phyloP scores from a whole-genome alignment of 2,797 vertebrate genomes.

The Dallia pectoralis region DNA sequence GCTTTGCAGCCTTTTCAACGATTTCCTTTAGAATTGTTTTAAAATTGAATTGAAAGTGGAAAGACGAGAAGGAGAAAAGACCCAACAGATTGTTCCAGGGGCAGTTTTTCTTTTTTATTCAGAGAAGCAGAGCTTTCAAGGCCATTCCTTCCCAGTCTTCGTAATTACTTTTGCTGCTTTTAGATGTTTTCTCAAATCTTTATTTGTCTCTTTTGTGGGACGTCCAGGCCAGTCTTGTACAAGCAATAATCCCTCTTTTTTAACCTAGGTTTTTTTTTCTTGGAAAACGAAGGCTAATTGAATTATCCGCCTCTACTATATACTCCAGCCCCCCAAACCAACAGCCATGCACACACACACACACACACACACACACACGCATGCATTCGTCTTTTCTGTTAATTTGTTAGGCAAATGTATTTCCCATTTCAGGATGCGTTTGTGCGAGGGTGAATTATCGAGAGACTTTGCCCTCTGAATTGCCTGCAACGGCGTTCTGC shows the following conservation, averaged over 20 bases:
- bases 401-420: conserved; percentile 99
- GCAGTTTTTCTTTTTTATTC: conserved; percentile 65
- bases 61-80: conserved; percentile 37
- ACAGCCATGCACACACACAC: conserved; percentile 28
- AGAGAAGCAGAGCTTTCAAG: conserved; percentile 68
- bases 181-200: conserved; percentile 88
- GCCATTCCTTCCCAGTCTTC: conserved; percentile 54
- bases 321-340: conserved; percentile 65
- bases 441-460: conserved; percentile 88
- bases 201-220: conserved; percentile 86
- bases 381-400: conserved; percentile 82
- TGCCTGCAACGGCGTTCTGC: conserved; percentile 93
- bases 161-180: conserved; percentile 67
- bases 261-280: conserved; percentile 81
- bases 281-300: conserved; percentile 88
- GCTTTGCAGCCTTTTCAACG: conserved; percentile 41
- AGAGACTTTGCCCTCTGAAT: conserved; percentile 94
- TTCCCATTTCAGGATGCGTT: conserved; percentile 94
- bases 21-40: conserved; percentile 75
- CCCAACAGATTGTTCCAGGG: conserved; percentile 47
- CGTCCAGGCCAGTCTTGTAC: conserved; percentile 84
- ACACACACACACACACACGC: conserved; percentile 40
- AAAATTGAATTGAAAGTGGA: conserved; percentile 66
- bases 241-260: conserved; percentile 92
- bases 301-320: conserved; percentile 87